Evolutionary conservation across 2,888 invertebrate species (phyloP), one percentile per base, ranked within the genome.

Genomic region (Trichopria drosophilae): DNA sequence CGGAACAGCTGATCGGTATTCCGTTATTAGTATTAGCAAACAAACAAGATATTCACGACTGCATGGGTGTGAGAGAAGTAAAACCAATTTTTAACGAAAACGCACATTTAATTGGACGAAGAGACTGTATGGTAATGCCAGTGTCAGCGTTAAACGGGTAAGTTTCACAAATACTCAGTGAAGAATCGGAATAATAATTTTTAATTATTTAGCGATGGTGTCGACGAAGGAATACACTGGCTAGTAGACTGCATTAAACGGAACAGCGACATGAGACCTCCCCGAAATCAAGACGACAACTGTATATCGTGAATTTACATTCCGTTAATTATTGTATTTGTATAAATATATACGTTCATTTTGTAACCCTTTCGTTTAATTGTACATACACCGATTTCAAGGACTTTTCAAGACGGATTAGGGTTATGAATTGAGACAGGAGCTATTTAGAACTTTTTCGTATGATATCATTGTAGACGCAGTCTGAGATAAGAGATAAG

Each of bases 91-190:
- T 97, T 72, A 93, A 94, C 77, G 88, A 93, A 76, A 91, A 90
- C 69, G 90, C 91, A 1, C 90, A 92, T 69, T 81, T 93, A 39
- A 94, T 97, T 61, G 97, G 97, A 6, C 83, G 90, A 41, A 81
- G 97, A 64, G 96, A 97, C 73, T 94, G 93, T 69, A 90, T 94
- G 83, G 89, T 95, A n/a, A 91, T 95, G 87, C 93, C 94, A 1
- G 90, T 92, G 9, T 96, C 96, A 4, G 97, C 97, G 20, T 79
- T 96, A 22, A 91, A 86, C 61, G 94, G 93, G 93, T 93, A 82
- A 24, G 48, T 31, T 15, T 12, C 32, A 35, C 15, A 28, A 15
- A 36, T 37, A 13, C 13, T 28, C 9, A 40, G 16, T 31, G 22
- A 16, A 19, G 19, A 7, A 1, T 48, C 35, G 26, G 48, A 32